Conservation (phyloP, 2,113 vertebrate genomes). For the Nannobrachium achirus region DNA sequence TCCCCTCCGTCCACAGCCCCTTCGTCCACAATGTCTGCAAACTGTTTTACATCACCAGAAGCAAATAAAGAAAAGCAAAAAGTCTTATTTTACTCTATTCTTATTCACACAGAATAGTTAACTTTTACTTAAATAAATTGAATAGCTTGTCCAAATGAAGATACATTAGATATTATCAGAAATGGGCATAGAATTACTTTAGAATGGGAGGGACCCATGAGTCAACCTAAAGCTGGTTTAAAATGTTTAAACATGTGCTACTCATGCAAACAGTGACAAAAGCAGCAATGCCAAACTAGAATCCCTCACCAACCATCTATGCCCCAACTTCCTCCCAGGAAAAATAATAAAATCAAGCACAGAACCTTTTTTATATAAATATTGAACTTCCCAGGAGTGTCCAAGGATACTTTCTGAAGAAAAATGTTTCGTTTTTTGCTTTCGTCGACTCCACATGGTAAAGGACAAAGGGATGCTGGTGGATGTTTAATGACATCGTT, state of each 20-base stretch:
- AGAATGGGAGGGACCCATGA: slow-evolving; percentile 36
- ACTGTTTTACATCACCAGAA: slow-evolving; percentile 60
- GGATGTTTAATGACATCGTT: slow-evolving; percentile 70
- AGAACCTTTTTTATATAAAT: slow-evolving; percentile 49
- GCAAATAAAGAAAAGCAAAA: slow-evolving; percentile 48
- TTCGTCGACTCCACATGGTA: slow-evolving; percentile 59
- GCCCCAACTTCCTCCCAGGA: slow-evolving; percentile 40
- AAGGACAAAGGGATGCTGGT: slow-evolving; percentile 72
- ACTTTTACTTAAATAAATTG: slow-evolving; percentile 70
- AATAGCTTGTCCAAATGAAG: slow-evolving; percentile 54
- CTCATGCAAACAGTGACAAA: slow-evolving; percentile 68
- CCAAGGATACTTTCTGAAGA: slow-evolving; percentile 40
- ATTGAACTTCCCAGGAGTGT: slow-evolving; percentile 49
- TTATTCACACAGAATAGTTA: slow-evolving; percentile 66
- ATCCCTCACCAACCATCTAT: slow-evolving; percentile 30
- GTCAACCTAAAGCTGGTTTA: slow-evolving; percentile 62
- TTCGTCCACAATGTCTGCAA: slow-evolving; percentile 67
- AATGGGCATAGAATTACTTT: slow-evolving; percentile 54
- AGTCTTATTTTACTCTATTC: slow-evolving; percentile 52
- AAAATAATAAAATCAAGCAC: slow-evolving; percentile 53
- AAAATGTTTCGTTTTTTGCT: slow-evolving; percentile 24
- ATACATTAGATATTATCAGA: slow-evolving; percentile 62
- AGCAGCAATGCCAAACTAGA: slow-evolving; percentile 60
- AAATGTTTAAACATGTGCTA: slow-evolving; percentile 63
- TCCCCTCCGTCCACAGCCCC: slow-evolving; percentile 38